phyloP scores from a whole-genome alignment of 1,140 invertebrate genomes.

The Schlechtendalia chinensis region DNA sequence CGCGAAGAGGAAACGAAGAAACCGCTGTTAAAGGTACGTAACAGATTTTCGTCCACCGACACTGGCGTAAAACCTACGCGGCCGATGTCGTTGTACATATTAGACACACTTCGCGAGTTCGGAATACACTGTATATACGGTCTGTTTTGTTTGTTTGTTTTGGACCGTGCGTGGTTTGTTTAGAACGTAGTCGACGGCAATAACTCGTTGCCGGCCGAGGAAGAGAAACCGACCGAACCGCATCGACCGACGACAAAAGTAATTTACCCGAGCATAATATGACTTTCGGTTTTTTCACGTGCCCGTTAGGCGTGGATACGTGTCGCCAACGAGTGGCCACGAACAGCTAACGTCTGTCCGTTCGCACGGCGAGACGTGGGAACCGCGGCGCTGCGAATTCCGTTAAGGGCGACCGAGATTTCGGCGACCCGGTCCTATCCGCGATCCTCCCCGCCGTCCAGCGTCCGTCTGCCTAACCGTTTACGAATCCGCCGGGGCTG shows the following conservation, averaged over 20 bases:
- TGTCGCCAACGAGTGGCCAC: too few relatives aligned
- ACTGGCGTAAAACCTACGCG: too few relatives aligned
- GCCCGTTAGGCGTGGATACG: too few relatives aligned
- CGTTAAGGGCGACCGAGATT: too few relatives aligned
- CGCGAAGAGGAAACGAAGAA: background rate
- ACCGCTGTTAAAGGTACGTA: slow-evolving; percentile 28
- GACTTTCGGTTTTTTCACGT: background rate
- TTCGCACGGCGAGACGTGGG: too few relatives aligned
- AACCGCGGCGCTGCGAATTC: too few relatives aligned
- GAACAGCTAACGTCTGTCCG: too few relatives aligned
- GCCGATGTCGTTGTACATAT: background rate
- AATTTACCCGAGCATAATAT: background rate
- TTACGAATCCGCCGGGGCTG: too few relatives aligned
- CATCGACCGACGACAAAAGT: slow-evolving; percentile 6
- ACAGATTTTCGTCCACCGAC: too few relatives aligned
- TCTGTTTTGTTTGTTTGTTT: slow-evolving; percentile 18
- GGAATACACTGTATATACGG: background rate
- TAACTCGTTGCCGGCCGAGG: background rate
- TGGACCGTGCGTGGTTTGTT: slow-evolving; percentile 22
- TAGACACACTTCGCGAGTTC: background rate
- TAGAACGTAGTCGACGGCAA: background rate
- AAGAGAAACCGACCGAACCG: background rate
- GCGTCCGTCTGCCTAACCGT: too few relatives aligned
- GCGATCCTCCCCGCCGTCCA: too few relatives aligned
- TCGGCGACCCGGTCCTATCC: too few relatives aligned